Base-by-base conservation (phyloP, 2,888 invertebrate species). In the Psococerastis gibbosa region DNA sequence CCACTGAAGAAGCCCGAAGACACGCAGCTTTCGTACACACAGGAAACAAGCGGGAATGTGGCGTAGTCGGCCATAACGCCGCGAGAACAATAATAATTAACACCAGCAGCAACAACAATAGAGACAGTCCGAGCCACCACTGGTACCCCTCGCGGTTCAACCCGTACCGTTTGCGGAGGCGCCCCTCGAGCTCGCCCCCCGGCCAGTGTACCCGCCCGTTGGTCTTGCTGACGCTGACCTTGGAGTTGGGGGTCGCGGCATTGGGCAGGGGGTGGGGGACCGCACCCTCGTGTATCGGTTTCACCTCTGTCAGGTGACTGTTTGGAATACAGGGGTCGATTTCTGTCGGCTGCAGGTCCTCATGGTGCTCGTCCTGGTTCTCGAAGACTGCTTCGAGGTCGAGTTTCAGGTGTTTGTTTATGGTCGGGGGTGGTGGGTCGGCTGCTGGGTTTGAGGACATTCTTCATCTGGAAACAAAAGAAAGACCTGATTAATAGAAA, bases 1-100 rank as follows among this genome's bases (percentile, higher is more conserved):
- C 68, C 64, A 64, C 61, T 23, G 68, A 61, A 18, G 69, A 63
- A n/a, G 65, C 65, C 38, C 60, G 55, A 31, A 70, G 60, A 54
- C 70, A 70, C 6, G 63, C 59, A 0, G 66, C 57, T 15, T 60
- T 58, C 43, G 57, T 55, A 51, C 69, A 70, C 32, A 65, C 57
- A 6, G 63, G 60, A 50, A 57, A 61, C 41, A 56, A 53, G 31
- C 55, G 53, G 44, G 57, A 54, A 48, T 63, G 62, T 2, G 61
- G 60, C 35, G 60, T 55, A n/a, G 52, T 52, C 4, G 68, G 68
- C 65, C 68, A 67, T 13, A 62, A 53, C 13, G 61, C 58, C 9
- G 59, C 57, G 53, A 70, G 53, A 11, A 61, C 57, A 43, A 70
- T 52, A 35, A 69, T 57, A 23, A 62, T 55, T 35, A 69, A 51